Conservation (phyloP, 2,888 invertebrate species). For the Nemotelus nigrinus region DNA sequence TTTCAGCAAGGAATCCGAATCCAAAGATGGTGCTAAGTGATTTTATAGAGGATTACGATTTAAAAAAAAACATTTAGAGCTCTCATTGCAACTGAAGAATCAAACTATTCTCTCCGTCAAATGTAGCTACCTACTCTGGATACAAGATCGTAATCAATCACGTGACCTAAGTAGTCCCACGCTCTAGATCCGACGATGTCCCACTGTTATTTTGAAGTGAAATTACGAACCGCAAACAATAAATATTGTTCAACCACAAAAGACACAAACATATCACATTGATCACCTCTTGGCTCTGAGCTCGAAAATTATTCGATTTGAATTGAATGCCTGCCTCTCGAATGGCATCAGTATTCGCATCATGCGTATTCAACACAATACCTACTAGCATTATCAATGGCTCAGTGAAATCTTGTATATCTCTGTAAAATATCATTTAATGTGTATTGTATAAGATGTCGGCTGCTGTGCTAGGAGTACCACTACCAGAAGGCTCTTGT, state of each 20-base stretch:
- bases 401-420: constrained; percentile 9
- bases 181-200: constrained; percentile 37
- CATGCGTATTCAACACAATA: constrained; percentile 17
- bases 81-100: no score
- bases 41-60: no score
- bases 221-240: constrained; percentile 43
- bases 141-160: constrained; percentile 38
- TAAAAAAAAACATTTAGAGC: no score
- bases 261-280: constrained; percentile 44
- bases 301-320: constrained; percentile 16
- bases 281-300: constrained; percentile 31
- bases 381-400: constrained; percentile 15
- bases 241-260: constrained; percentile 39
- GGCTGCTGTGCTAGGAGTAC: constrained; percentile 4
- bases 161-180: constrained; percentile 40
- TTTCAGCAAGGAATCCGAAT: no score
- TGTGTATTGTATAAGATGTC: constrained; percentile 31
- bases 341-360: not conserved
- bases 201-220: constrained; percentile 42
- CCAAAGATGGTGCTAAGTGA: no score
- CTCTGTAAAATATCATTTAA: constrained; percentile 43
- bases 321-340: constrained; percentile 13
- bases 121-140: no score
- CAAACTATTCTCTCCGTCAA: no score
- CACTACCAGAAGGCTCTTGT: constrained; percentile 21